A percentile compares a stretch with the other conserved stretches of the same genome.
phyloP scores from a whole-genome alignment of 1,140 invertebrate species.

The Camponotus pennsylvanicus region DNA sequence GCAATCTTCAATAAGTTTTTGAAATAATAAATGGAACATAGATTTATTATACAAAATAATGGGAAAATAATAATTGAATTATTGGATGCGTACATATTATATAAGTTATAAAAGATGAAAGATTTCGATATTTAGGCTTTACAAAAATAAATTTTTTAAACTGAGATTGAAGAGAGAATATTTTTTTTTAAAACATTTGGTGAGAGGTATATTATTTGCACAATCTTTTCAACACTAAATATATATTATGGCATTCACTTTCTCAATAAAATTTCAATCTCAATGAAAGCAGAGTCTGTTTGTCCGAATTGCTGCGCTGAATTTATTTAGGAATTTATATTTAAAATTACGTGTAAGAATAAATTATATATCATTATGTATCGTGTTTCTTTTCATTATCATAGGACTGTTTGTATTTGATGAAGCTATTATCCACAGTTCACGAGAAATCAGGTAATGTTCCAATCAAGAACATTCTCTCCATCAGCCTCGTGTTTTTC shows the following conservation, averaged over 20 bases:
- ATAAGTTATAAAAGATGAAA: neutral
- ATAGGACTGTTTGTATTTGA: neutral
- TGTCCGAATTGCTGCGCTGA: neutral
- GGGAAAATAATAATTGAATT: neutral
- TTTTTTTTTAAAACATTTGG: neutral
- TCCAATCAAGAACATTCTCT: conserved; percentile 52
- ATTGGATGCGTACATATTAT: neutral
- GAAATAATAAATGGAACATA: neutral
- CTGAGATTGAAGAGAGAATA: neutral
- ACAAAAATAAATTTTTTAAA: neutral
- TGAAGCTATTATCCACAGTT: conserved; percentile 31
- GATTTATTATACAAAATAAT: conserved; percentile 1
- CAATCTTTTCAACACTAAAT: neutral
- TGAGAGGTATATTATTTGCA: neutral
- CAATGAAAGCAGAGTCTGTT: neutral
- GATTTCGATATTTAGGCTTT: neutral
- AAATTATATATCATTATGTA: neutral
- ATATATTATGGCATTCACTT: neutral
- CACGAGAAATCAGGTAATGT: conserved; percentile 28
- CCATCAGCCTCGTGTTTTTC: conserved; percentile 2
- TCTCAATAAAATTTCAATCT: neutral
- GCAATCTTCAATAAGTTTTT: neutral
- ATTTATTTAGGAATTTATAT: neutral
- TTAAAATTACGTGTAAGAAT: no score
- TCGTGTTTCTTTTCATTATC: no score